Base-by-base conservation (phyloP, 1,140 invertebrate species). In the Bursaphelenchus mucronatus region DNA sequence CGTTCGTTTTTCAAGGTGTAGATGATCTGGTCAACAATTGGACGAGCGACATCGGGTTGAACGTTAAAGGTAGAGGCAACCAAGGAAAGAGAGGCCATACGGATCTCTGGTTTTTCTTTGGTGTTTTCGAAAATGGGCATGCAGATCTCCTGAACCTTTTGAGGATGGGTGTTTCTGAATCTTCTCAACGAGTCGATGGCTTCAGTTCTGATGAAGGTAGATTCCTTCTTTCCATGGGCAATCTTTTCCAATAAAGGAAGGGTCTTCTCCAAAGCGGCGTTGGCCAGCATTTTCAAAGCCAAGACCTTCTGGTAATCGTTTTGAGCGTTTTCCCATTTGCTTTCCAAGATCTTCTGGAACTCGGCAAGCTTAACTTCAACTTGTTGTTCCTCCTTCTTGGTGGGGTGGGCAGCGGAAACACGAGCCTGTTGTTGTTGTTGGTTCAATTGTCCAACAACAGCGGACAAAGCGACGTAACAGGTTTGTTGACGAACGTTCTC, bases 171-270 rank as follows among this genome's bases (percentile, higher is more conserved):
- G 46, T 47, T 45, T 21, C 69, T 53, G 17, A 78, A 66, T 47
- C 70, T 67, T 41, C 76, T 71, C 64, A 76, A 51, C 13, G 76
- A 65, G 54, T 79, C 76, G 39, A 78, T 72, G 57, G 76, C 76
- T 17, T 63, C 15, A 30, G 41, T 21, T 15, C 13, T n/a, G n/a
- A 55, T n/a, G n/a, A 55, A 30, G 15, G 59, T 43, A 15, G 15
- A 30, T 44, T 30, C 30, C 30, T 30, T 30, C 30, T 30, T 30
- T 30, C 30, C 30, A 41, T 56, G 45, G 63, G 77, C 68, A 52
- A 78, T 77, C 62, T 76, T 70, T 55, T 76, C 71, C 39, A 78
- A 63, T 40, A 73, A 58, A 21, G 58, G 46, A 21, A 80, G 59
- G 30, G 66, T 53, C 30, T 64, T 61, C 53, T 78, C 74, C 17